These are phyloP conservation scores for Strigamia crassipes DNA, from an alignment of 2,888 invertebrate species.

Conservation along the genomic window DNA sequence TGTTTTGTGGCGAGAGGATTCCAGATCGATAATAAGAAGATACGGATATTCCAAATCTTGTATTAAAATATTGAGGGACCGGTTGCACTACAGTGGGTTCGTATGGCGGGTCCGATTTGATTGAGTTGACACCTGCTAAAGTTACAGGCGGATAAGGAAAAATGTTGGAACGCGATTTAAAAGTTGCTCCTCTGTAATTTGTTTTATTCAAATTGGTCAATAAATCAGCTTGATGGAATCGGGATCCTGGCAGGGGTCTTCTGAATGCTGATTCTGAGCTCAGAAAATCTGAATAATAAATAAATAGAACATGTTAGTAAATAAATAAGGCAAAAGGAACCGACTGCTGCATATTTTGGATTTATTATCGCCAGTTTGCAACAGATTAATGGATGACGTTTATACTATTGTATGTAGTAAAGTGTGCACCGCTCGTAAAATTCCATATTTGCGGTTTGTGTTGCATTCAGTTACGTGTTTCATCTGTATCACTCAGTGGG, in stretches of 20 bases:
- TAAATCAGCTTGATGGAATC: slow-evolving; percentile 13
- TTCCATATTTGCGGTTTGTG: too few species aligned
- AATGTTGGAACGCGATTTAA: slow-evolving; percentile 35
- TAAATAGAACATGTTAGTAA: not conserved
- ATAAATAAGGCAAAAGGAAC: not conserved
- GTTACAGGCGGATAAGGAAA: slow-evolving; percentile 43
- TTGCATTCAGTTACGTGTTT: too few species aligned
- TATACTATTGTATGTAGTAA: too few species aligned
- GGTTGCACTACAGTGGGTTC: slow-evolving; percentile 50
- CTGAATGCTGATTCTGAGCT: slow-evolving; percentile 46
- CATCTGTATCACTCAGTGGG: too few species aligned
- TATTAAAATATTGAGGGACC: slow-evolving; percentile 51
- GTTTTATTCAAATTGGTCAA: not conserved
- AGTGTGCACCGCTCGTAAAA: too few species aligned
- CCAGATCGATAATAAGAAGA: slow-evolving; percentile 44
- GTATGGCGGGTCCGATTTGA: not conserved
- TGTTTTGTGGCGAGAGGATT: slow-evolving; percentile 4
- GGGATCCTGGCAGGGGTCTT: slow-evolving; percentile 28
- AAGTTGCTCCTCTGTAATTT: slow-evolving; percentile 38
- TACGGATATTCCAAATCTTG: slow-evolving; percentile 31
- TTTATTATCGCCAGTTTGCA: too few species aligned
- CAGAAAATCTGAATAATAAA: slow-evolving; percentile 29
- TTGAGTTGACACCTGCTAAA: not conserved
- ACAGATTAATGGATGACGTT: too few species aligned
- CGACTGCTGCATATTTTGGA: not conserved